A percentile compares a stretch with the other conserved stretches of the same genome.
phyloP scores from a whole-genome alignment of 2,888 invertebrate genomes.

The Pristionchus arcanus region DNA sequence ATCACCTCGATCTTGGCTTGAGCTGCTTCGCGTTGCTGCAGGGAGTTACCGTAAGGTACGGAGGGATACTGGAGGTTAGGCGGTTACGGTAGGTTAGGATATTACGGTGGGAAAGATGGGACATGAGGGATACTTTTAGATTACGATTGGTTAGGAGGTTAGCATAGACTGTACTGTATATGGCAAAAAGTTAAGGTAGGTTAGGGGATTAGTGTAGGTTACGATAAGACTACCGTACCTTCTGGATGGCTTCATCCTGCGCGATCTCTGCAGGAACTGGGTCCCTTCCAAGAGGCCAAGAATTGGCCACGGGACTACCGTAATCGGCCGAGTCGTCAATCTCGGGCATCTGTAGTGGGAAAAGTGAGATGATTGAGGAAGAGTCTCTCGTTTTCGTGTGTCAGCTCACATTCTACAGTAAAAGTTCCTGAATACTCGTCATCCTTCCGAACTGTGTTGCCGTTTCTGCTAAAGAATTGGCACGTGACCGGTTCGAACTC shows the following conservation, averaged over 20 bases:
- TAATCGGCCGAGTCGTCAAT: conserved; percentile 7
- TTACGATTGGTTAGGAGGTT: background rate
- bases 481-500: too few relatives aligned
- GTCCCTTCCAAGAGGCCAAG: conserved; percentile 32
- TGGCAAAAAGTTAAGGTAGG: conserved; percentile 6
- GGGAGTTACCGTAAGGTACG: background rate
- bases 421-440: too few relatives aligned
- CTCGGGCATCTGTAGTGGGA: conserved; percentile 21
- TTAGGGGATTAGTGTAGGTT: background rate
- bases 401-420: background rate
- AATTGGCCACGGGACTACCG: background rate
- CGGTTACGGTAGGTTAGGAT: background rate
- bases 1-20: conserved; percentile 35
- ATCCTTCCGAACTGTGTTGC: too few relatives aligned
- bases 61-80: background rate
- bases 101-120: background rate
- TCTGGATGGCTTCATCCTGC: background rate
- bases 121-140: too few relatives aligned
- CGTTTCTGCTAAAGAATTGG: too few relatives aligned
- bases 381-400: conserved; percentile 12
- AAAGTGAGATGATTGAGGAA: background rate
- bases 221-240: conserved; percentile 18
- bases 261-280: background rate
- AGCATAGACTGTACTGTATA: too few relatives aligned
- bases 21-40: conserved; percentile 9